Conservation (phyloP, 2,888 invertebrate species). For the Marronus borbonicus region DNA sequence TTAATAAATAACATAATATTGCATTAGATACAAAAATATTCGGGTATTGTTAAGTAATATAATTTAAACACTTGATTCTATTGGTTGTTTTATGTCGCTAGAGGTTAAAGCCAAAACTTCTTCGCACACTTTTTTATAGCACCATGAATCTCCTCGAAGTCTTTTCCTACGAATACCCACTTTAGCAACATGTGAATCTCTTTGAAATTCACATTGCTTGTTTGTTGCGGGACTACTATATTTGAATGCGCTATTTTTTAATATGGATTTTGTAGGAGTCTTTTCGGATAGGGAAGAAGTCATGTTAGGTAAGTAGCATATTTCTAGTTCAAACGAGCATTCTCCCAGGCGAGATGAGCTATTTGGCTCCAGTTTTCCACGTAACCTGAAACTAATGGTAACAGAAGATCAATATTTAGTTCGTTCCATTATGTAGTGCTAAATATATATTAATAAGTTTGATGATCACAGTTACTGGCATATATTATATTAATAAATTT, state of each 20-base stretch:
- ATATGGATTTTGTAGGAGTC: conserved; percentile 62
- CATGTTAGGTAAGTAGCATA: conserved; percentile 72
- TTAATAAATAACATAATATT: conserved; percentile 27
- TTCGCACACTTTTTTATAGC: conserved; percentile 85
- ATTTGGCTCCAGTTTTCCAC: conserved; percentile 76
- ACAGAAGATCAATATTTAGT: not conserved
- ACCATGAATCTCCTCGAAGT: conserved; percentile 85
- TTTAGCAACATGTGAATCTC: conserved; percentile 59
- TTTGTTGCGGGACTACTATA: not conserved
- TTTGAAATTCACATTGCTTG: not conserved
- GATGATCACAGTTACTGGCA: too few species aligned
- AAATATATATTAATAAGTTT: too few species aligned
- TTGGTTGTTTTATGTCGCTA: conserved; percentile 55
- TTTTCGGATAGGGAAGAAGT: conserved; percentile 55
- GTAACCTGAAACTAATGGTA: conserved; percentile 75
- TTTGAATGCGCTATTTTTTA: conserved; percentile 58
- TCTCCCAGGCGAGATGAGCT: conserved; percentile 62
- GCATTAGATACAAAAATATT: conserved; percentile 4
- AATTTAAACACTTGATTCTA: conserved; percentile 51
- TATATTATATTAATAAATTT: too few species aligned
- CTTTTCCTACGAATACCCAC: conserved; percentile 82
- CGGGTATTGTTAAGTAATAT: not conserved
- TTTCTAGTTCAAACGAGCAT: conserved; percentile 83
- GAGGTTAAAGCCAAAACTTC: conserved; percentile 75
- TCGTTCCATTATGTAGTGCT: too few species aligned